Evolutionary conservation across 2,888 invertebrate genomes (phyloP).

Genomic region (Rhorus exstirpatorius): DNA sequence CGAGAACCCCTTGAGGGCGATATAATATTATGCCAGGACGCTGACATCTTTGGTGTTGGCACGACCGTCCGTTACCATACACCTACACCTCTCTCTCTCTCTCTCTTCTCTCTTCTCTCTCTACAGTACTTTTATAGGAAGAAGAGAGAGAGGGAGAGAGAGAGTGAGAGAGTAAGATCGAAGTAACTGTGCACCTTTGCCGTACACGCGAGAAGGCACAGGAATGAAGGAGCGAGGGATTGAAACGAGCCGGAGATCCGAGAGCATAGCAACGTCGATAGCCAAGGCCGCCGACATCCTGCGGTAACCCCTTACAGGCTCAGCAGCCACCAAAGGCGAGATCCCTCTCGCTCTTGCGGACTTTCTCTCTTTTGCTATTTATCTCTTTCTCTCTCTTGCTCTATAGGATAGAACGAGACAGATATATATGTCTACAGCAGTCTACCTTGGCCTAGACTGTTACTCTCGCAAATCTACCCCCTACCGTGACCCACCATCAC

Average conservation of each 20-base stretch:
- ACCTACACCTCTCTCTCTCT: constrained; percentile 69
- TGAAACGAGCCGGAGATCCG: constrained; percentile 52
- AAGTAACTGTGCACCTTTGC: constrained; percentile 65
- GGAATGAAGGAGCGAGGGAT: constrained; percentile 37
- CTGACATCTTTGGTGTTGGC: constrained; percentile 82
- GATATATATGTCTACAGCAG: background rate
- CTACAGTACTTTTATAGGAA: constrained; percentile 53
- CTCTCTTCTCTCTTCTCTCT: constrained; percentile 30
- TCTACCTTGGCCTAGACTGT: constrained; percentile 56
- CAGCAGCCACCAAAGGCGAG: constrained; percentile 80
- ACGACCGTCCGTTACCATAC: constrained; percentile 77
- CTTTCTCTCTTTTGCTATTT: constrained; percentile 38
- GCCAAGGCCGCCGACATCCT: constrained; percentile 82
- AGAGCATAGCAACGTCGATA: constrained; percentile 81
- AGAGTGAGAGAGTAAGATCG: constrained; percentile 12
- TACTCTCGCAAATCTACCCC: constrained; percentile 67
- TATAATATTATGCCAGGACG: constrained; percentile 80
- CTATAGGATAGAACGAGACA: too few relatives aligned
- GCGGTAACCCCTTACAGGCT: constrained; percentile 83
- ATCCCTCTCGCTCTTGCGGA: constrained; percentile 66
- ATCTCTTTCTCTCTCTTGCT: constrained; percentile 38
- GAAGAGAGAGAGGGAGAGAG: constrained; percentile 39
- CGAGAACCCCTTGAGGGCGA: constrained; percentile 67
- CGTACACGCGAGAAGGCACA: constrained; percentile 64
- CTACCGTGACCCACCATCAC: constrained; percentile 62